These are phyloP conservation scores for Zelleria hepariella DNA, from an alignment of 2,888 invertebrate genomes.

Conservation along the genomic window DNA sequence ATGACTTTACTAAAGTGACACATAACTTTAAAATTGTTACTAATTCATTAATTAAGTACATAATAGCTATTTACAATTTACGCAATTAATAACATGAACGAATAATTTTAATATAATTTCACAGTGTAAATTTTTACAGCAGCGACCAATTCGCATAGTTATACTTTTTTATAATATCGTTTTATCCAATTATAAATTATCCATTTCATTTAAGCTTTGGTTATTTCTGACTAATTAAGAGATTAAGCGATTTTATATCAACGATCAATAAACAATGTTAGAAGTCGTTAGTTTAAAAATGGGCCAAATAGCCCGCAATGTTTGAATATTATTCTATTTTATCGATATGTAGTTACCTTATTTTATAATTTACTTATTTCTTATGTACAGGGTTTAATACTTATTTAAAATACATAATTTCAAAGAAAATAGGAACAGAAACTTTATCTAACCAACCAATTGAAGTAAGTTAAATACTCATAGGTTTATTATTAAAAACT, in stretches of 20 bases:
- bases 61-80: not conserved
- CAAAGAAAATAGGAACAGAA: not conserved
- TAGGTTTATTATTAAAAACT: too few relatives aligned
- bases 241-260: not conserved
- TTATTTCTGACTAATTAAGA: conserved; percentile 8
- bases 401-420: not conserved
- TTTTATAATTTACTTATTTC: not conserved
- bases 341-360: not conserved
- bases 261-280: not conserved
- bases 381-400: not conserved
- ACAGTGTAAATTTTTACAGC: not conserved
- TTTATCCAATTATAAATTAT: conserved; percentile 4
- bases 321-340: not conserved
- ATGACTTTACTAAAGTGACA: conserved; percentile 34
- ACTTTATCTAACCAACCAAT: too few relatives aligned
- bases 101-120: conserved; percentile 4
- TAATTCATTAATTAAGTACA: conserved; percentile 8
- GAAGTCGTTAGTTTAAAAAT: not conserved
- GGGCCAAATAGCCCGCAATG: not conserved
- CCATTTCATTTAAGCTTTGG: conserved; percentile 3
- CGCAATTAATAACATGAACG: conserved; percentile 7
- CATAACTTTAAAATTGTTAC: conserved; percentile 32
- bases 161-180: not conserved
- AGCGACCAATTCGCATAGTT: conserved; percentile 3
- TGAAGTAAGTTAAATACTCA: too few relatives aligned